Evolutionary conservation across 2,113 vertebrate genomes (phyloP).

Genomic region (Stigmatopora nigra): DNA sequence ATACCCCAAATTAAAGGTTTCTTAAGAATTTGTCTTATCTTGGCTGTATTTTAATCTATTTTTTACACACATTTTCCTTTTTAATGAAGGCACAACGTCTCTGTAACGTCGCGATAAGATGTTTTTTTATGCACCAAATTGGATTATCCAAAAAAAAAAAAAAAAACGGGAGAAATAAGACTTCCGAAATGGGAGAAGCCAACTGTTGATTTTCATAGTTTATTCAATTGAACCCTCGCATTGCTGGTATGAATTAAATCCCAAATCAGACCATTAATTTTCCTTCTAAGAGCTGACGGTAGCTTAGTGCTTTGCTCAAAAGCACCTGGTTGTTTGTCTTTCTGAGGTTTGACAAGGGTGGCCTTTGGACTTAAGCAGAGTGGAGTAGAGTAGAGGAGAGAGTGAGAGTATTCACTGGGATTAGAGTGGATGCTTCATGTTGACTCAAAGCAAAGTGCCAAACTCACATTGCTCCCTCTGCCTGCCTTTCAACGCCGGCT

Average conservation of each 20-base stretch:
- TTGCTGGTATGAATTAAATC: neutral
- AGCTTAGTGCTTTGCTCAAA: neutral
- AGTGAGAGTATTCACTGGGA: slow-evolving; percentile 37
- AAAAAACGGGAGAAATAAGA: neutral
- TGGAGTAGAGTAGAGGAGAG: slow-evolving; percentile 26
- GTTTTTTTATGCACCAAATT: slow-evolving; percentile 18
- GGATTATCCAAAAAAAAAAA: neutral
- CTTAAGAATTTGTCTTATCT: slow-evolving; percentile 17
- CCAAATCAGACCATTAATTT: neutral
- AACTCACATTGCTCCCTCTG: slow-evolving; percentile 42
- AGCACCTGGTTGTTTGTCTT: neutral
- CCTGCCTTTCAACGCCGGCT: slow-evolving; percentile 27
- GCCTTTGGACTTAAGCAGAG: slow-evolving; percentile 20
- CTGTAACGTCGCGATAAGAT: slow-evolving; percentile 45
- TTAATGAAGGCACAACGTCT: slow-evolving; percentile 31
- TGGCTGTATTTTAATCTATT: slow-evolving; percentile 36
- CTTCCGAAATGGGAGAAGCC: neutral
- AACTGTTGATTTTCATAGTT: too few relatives aligned
- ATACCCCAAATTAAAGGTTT: slow-evolving; percentile 1
- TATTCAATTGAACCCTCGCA: too few relatives aligned
- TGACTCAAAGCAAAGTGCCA: slow-evolving; percentile 53
- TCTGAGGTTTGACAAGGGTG: neutral
- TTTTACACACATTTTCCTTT: slow-evolving; percentile 37
- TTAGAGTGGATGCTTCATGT: slow-evolving; percentile 52
- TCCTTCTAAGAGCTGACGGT: neutral